Evolutionary conservation across 1,140 invertebrate species (phyloP).

Genomic region (Odontomachus brunneus): DNA sequence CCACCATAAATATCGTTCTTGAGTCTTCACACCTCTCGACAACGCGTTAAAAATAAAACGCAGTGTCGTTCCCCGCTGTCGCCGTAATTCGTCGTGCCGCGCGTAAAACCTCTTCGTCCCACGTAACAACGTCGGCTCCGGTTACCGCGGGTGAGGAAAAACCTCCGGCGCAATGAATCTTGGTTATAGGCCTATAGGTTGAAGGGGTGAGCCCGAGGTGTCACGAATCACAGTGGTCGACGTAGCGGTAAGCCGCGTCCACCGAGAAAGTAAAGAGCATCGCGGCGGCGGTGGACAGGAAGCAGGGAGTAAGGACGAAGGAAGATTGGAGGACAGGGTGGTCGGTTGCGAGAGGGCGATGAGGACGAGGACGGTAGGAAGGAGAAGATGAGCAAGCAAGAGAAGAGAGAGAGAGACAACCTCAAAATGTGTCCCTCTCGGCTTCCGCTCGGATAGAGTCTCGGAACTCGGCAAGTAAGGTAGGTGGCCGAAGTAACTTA

Average conservation of each 20-base stretch:
- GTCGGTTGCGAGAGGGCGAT: not conserved
- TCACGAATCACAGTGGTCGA: constrained; percentile 64
- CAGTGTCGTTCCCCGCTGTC: not conserved
- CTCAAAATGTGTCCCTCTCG: constrained; percentile 71
- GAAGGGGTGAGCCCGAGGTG: constrained; percentile 60
- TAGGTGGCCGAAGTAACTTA: constrained; percentile 77
- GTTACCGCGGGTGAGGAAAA: constrained; percentile 36
- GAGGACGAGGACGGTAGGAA: not conserved
- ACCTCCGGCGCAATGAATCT: constrained; percentile 63
- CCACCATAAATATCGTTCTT: constrained; percentile 18
- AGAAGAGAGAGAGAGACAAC: constrained; percentile 28
- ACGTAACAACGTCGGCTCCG: constrained; percentile 37
- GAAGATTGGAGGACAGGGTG: constrained; percentile 4
- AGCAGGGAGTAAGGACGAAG: not conserved
- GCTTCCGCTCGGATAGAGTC: constrained; percentile 70
- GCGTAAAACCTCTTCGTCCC: constrained; percentile 43
- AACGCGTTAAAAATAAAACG: constrained; percentile 49
- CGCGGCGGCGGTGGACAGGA: not conserved
- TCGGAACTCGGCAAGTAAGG: constrained; percentile 73
- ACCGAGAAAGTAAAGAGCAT: constrained; percentile 25
- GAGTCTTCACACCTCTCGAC: not conserved
- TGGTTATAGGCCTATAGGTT: constrained; percentile 40
- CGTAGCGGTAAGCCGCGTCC: constrained; percentile 65
- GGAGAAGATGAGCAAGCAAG: not conserved
- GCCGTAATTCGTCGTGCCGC: constrained; percentile 33